Conservation (phyloP, 2,888 invertebrate species). For the Cheilosia variabilis region DNA sequence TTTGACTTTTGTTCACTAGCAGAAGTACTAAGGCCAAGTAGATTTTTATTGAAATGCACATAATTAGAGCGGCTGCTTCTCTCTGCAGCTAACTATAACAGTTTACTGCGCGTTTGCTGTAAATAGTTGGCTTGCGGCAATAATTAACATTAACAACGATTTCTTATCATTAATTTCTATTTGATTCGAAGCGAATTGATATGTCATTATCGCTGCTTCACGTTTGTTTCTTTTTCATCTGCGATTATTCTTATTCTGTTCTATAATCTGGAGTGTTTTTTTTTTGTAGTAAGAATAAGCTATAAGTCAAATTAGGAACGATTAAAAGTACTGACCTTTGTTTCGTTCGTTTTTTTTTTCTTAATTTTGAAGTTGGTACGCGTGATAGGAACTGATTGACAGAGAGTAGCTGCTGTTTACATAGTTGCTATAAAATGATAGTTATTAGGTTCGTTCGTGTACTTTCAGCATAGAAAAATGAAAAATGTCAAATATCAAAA, state of each 20-base stretch:
- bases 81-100: constrained; percentile 44
- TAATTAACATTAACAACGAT: background rate
- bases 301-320: no score
- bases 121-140: constrained; percentile 45
- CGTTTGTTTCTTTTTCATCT: background rate
- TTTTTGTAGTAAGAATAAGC: no score
- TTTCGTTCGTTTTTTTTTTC: no score
- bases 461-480: no score
- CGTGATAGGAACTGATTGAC: no score
- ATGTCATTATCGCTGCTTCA: constrained; percentile 54
- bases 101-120: constrained; percentile 54
- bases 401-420: no score
- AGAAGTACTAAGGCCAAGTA: constrained; percentile 37
- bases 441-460: no score
- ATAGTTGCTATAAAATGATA: no score
- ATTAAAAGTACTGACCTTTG: no score
- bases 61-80: constrained; percentile 27
- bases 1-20: constrained; percentile 1
- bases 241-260: constrained; percentile 7
- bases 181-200: constrained; percentile 56
- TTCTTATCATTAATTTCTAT: constrained; percentile 53
- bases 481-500: no score
- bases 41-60: constrained; percentile 42
- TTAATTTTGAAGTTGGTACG: no score
- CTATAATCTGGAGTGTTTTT: constrained; percentile 35